Percentiles rank a stretch among this genome's conserved stretches.
Evolutionary conservation across 2,113 vertebrate species (phyloP).

Genomic region (Cyanistes caeruleus): DNA sequence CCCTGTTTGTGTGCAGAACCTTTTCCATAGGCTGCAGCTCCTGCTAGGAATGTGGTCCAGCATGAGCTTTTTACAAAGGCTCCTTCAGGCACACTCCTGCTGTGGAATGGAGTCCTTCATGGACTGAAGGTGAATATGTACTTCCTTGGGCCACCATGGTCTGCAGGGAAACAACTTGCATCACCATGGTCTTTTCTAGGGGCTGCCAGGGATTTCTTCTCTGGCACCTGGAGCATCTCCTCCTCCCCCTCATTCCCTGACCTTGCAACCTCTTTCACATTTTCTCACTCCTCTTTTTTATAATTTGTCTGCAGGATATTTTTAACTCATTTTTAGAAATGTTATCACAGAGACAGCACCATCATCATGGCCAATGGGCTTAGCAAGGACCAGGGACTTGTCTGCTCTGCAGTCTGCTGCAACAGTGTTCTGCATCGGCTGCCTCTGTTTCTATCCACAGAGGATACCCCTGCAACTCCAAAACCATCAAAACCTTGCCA

Average conservation of each 20-base stretch:
- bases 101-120: background rate
- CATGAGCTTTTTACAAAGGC: background rate
- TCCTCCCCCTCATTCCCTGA: background rate
- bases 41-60: background rate
- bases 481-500: background rate
- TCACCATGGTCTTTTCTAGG: background rate
- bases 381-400: background rate
- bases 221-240: accelerated
- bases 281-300: background rate
- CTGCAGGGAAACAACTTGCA: background rate
- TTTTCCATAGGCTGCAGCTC: background rate
- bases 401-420: background rate
- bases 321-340: background rate
- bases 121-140: background rate
- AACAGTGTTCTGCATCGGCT: background rate
- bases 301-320: accelerated
- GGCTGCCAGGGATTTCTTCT: background rate
- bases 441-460: background rate
- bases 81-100: background rate
- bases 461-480: background rate
- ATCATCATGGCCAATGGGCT: background rate
- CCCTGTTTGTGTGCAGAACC: background rate
- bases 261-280: background rate
- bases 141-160: too few relatives aligned
- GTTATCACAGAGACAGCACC: background rate